A percentile compares a stretch with the other conserved stretches of the same genome.
Conservation (phyloP, 2,888 invertebrate genomes). For the Cheilosia grossa region DNA sequence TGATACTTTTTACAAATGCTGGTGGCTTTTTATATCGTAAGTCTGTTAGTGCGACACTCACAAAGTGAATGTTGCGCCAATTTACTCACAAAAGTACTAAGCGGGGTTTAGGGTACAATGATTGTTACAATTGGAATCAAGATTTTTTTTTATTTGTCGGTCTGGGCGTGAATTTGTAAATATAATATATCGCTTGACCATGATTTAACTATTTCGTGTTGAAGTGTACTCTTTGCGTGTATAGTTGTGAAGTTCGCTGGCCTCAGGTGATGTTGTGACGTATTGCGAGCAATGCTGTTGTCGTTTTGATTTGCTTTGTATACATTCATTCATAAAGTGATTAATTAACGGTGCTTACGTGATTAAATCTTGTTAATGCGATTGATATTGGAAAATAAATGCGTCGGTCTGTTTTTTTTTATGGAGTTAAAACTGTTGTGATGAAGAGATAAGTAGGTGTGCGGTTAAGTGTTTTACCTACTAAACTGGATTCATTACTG, state of each 20-base stretch:
- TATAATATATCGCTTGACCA: constrained; percentile 37
- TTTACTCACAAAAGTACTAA: constrained; percentile 29
- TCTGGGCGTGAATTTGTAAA: constrained; percentile 49
- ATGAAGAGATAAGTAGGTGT: constrained; percentile 7
- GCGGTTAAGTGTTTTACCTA: neutral
- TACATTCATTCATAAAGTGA: constrained; percentile 50
- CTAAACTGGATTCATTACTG: neutral
- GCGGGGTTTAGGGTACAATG: constrained; percentile 5
- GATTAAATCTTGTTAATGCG: constrained; percentile 20
- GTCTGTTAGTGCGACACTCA: neutral
- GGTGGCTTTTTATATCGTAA: constrained; percentile 79
- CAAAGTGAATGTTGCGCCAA: constrained; percentile 2
- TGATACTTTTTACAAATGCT: constrained; percentile 66
- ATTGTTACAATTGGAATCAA: constrained; percentile 54
- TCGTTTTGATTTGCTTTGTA: constrained; percentile 13
- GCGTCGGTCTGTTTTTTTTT: neutral
- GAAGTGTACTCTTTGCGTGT: neutral
- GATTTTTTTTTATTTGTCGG: constrained; percentile 50
- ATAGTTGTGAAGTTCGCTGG: constrained; percentile 45
- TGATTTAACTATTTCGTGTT: constrained; percentile 44
- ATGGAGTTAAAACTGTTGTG: constrained; percentile 1
- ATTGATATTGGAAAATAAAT: constrained; percentile 12
- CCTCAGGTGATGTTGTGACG: constrained; percentile 57
- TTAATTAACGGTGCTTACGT: constrained; percentile 28
- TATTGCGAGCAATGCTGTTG: constrained; percentile 19